Evolutionary conservation across 2,888 invertebrate species (phyloP).

Genomic region (Dioctria rufipes): DNA sequence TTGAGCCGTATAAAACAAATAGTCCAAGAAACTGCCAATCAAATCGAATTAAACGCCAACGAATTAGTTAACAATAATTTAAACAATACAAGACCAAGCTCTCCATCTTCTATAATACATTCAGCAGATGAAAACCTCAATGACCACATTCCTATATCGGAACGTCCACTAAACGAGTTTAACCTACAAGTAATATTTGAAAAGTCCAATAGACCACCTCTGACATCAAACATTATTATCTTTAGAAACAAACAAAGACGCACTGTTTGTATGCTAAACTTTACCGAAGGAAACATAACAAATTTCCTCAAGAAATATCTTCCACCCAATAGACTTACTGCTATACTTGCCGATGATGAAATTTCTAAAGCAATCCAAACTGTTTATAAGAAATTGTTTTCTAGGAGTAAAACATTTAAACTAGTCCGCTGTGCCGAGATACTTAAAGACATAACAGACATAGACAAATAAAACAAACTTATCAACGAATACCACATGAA

Average conservation of each 20-base stretch:
- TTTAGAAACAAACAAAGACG: conserved; percentile 55
- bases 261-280: neutral
- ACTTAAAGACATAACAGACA: conserved; percentile 7
- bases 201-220: conserved; percentile 10
- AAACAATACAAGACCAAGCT: neutral
- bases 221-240: conserved; percentile 52
- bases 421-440: conserved; percentile 41
- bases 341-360: conserved; percentile 48
- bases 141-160: conserved; percentile 43
- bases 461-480: conserved; percentile 40
- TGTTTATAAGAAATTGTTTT: conserved; percentile 56
- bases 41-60: conserved; percentile 32
- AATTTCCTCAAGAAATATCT: conserved; percentile 39
- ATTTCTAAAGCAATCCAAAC: conserved; percentile 49
- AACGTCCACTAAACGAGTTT: conserved; percentile 59
- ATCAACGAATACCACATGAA: conserved; percentile 44
- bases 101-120: conserved; percentile 25
- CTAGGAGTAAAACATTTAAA: conserved; percentile 51
- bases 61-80: neutral
- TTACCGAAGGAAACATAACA: neutral
- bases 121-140: conserved; percentile 48
- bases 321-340: conserved; percentile 26
- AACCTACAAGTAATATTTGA: conserved; percentile 57
- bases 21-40: neutral
- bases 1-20: conserved; percentile 24